Base-by-base conservation (phyloP, 2,797 vertebrate genomes). In the Halcyon leucocephala region DNA sequence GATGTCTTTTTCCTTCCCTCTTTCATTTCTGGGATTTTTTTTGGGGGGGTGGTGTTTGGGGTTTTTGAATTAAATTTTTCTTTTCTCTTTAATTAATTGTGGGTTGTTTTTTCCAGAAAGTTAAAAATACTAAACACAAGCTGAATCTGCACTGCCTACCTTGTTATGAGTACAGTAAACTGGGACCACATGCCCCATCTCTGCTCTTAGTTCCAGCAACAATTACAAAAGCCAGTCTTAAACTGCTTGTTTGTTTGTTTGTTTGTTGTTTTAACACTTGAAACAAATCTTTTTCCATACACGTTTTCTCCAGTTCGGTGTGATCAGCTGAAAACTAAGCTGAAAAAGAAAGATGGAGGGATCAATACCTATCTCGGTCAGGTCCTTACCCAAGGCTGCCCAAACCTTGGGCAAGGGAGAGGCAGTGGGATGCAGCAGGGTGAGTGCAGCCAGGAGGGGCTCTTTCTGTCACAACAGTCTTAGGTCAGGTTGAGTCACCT, bases 271-370 rank as follows among this genome's bases (percentile, higher is more conserved):
- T 78, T 33, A 70, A 33, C 10, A 22, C 80, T 66, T 80, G 16
- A 89, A 91, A 10, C 35, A 77, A 64, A 52, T 29, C 5, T 33
- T 80, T 74, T 6, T 25, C 42, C n/a, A 9, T 29, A 14, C 8
- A 1, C 0, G 1, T 25, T 71, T 44, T 74, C 37, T 81, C 22
- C 48, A 49, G 17, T 24, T 70, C 1, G 1, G 33, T 6, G 2
- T 5, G 21, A 74, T 65, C 28, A 67, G 48, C 25, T 95, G 65
- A 70, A 70, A 73, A 29, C 24, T 44, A 48, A 48, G 46, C 24
- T 48, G 46, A 48, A 48, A 48, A 48, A 19, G 16, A 31, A 51
- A 86, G 70, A 33, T 1, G 9, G 77, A 44, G 37, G 39, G 72
- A 29, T 14, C 0, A 1, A 10, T 84, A 82, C 58, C 77, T 39